Evolutionary conservation across 2,113 vertebrate species (phyloP), one percentile per base, ranked within the genome.

Genomic region (Pimephales promelas): DNA sequence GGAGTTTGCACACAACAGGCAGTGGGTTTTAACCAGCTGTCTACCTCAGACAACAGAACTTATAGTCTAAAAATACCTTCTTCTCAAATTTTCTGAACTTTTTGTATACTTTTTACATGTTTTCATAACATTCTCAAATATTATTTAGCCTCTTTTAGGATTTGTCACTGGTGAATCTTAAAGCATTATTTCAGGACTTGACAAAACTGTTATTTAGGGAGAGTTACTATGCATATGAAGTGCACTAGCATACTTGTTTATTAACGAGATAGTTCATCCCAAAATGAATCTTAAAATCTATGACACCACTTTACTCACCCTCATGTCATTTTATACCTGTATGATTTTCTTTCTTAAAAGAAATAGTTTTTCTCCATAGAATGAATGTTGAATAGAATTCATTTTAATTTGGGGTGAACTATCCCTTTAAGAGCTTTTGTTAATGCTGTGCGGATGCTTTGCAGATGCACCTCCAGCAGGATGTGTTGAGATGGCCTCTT

Each of bases 61-160:
- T 52, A 20, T 76, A n/a, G 52, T 61, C 36, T 62, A 31, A 34
- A 79, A 74, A 57, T 61, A 70, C 40, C 11, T 40, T 52, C 59
- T 81, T 54, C 54, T 68, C 73, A 56, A 31, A 56, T 40, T 47
- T 31, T 52, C 24, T 8, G 22, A 61, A 86, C 89, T 89, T 92
- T 89, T 49, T 73, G 92, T 92, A 88, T 91, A 90, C 64, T 77
- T 85, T 79, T 88, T 76, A 57, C 49, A 83, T 11, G 89, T 64
- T 78, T 85, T 79, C 57, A 74, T 61, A 84, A 56, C 31, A 43
- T 31, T 22, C 52, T 52, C 70, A 28, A 52, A 86, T 71, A 40
- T 79, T 28, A 64, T 59, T 68, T 56, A 10, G 22, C 74, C 61
- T 73, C 87, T 90, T 92, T 92, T 68, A 82, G 86, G 56, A 36